Conservation (phyloP, 2,113 vertebrate species). For the Ceuthmochares aereus region DNA sequence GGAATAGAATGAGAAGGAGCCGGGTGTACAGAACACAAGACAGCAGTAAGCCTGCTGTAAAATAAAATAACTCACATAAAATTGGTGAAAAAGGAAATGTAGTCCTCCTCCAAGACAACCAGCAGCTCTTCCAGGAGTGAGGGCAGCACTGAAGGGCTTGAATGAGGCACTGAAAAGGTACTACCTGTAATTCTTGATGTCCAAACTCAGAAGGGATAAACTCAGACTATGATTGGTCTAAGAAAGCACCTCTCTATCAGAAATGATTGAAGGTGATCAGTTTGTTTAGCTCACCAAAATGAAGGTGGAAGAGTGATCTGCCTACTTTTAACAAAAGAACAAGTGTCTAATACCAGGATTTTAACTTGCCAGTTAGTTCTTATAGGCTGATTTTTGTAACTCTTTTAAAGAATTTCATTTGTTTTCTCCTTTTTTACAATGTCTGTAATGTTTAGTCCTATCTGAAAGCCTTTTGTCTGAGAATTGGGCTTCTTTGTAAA, state of each 20-base stretch:
- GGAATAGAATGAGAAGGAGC: background rate
- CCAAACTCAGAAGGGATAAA: background rate
- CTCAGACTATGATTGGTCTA: background rate
- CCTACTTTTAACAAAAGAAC: background rate
- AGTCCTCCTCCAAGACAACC: background rate
- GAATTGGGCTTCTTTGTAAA: background rate
- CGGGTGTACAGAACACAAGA: background rate
- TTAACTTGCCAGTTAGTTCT: background rate
- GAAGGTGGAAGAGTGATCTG: background rate
- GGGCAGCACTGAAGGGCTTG: background rate
- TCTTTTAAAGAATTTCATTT: background rate
- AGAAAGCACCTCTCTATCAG: background rate
- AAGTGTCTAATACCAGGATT: background rate
- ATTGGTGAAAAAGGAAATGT: background rate
- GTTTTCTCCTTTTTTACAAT: background rate
- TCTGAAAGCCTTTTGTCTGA: background rate
- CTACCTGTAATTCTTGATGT: background rate
- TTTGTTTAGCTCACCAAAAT: background rate
- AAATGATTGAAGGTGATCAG: background rate
- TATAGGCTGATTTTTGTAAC: background rate
- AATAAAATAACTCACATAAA: background rate
- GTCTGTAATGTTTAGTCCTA: background rate
- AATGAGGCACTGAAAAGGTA: background rate
- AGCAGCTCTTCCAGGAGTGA: background rate
- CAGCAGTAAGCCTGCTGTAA: accelerated